Evolutionary conservation across 2,888 invertebrate genomes (phyloP).

Genomic region (Hirtodrosophila trivittata): DNA sequence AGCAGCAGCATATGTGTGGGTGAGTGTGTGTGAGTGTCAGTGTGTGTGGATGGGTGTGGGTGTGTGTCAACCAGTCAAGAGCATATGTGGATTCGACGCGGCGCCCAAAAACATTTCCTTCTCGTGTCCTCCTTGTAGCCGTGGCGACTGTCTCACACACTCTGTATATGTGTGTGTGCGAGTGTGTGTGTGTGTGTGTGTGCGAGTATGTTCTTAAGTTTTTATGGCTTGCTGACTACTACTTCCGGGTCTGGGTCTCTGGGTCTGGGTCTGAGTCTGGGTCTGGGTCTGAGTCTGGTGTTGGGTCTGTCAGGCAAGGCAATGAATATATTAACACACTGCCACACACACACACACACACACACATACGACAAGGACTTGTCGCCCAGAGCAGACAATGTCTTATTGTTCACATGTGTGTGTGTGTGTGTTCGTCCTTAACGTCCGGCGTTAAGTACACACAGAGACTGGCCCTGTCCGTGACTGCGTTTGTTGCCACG

Average conservation of each 20-base stretch:
- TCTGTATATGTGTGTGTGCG: conserved; percentile 7
- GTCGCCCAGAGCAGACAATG: conserved; percentile 49
- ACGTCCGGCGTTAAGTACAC: conserved; percentile 66
- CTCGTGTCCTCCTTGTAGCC: conserved; percentile 40
- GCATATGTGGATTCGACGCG: conserved; percentile 66
- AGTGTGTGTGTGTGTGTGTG: conserved; percentile 18
- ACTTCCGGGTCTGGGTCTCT: conserved; percentile 71
- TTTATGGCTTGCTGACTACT: conserved; percentile 80
- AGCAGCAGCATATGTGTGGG: conserved; percentile 32
- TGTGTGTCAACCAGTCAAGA: conserved; percentile 64
- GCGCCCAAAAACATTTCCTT: conserved; percentile 50
- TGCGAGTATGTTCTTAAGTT: conserved; percentile 66
- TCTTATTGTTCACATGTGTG: conserved; percentile 46
- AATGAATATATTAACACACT: conserved; percentile 81
- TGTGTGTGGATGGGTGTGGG: conserved; percentile 33
- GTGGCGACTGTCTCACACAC: conserved; percentile 40
- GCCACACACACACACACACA: conserved; percentile 47
- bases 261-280: conserved; percentile 29
- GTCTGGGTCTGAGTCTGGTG: conserved; percentile 24
- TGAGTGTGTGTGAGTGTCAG: conserved; percentile 7
- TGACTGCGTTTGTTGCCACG: not conserved
- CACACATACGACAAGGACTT: conserved; percentile 28
- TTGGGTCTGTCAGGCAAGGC: conserved; percentile 53
- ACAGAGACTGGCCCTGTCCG: conserved; percentile 38
- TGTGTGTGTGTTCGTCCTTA: conserved; percentile 55